Evolutionary conservation across 2,113 vertebrate species (phyloP).

Genomic region (Phasianus colchicus): DNA sequence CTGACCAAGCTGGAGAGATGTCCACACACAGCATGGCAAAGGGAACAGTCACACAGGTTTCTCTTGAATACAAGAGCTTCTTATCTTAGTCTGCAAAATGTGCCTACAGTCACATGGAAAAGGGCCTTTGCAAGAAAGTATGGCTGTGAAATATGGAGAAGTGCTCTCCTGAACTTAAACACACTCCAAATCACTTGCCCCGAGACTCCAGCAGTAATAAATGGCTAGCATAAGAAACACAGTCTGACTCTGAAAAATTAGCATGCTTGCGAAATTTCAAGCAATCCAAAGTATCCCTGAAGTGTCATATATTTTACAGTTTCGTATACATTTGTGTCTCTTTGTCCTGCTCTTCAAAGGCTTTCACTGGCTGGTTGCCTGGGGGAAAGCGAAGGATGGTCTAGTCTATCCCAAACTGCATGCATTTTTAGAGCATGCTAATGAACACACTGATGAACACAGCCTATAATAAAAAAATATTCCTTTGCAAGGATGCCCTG

Average conservation of each 20-base stretch:
- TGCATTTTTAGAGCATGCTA: neutral
- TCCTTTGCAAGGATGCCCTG: neutral
- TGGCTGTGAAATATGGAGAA: conserved; percentile 2
- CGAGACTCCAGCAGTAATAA: neutral
- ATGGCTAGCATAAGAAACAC: neutral
- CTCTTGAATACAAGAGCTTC: neutral
- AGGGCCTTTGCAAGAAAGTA: neutral
- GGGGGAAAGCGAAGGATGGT: conserved; percentile 19
- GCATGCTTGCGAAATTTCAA: conserved; percentile 53
- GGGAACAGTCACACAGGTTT: neutral
- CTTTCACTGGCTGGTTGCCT: conserved; percentile 67
- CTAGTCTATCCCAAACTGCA: neutral
- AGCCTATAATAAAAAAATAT: neutral
- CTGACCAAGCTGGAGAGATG: neutral
- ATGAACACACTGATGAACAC: neutral
- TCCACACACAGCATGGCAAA: neutral
- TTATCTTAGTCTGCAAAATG: neutral
- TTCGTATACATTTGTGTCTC: conserved; percentile 62
- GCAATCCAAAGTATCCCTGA: conserved; percentile 68
- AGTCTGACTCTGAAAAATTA: conserved; percentile 59
- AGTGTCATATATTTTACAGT: conserved; percentile 67
- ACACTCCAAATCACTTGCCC: conserved; percentile 41
- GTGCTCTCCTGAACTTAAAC: conserved; percentile 45
- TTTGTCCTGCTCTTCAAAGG: conserved; percentile 49
- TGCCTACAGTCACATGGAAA: neutral